Evolutionary conservation across 2,888 invertebrate genomes (phyloP).

Genomic region (Macaria liturata): DNA sequence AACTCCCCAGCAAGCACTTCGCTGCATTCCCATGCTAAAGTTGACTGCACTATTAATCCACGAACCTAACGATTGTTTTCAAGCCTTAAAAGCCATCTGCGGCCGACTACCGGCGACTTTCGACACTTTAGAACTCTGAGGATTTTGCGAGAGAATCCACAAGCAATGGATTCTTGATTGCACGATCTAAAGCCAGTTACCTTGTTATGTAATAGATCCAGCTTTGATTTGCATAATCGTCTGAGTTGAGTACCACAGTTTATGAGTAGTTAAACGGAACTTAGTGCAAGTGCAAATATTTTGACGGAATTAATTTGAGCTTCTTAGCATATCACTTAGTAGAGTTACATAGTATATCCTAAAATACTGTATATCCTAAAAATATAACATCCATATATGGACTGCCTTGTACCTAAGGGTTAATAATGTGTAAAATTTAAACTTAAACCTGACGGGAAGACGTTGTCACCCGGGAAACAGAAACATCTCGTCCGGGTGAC

Average conservation of each 20-base stretch:
- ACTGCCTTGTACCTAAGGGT: no score
- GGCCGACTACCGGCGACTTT: constrained; percentile 48
- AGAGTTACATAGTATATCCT: no score
- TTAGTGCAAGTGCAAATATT: background rate
- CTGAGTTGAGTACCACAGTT: constrained; percentile 5
- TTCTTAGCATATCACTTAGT: no score
- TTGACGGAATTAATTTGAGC: background rate
- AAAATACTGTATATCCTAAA: no score
- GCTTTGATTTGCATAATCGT: constrained; percentile 16
- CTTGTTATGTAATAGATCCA: constrained; percentile 17
- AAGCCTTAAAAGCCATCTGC: constrained; percentile 67
- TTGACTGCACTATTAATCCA: constrained; percentile 54
- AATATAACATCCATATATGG: no score
- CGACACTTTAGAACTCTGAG: constrained; percentile 48
- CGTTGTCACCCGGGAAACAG: no score
- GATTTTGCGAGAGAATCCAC: constrained; percentile 46
- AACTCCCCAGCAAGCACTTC: background rate
- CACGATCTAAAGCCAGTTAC: constrained; percentile 35
- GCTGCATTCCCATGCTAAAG: constrained; percentile 33
- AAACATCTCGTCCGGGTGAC: no score
- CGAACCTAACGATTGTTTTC: constrained; percentile 66
- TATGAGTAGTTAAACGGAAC: background rate
- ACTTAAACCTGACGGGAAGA: no score
- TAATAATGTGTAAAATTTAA: no score
- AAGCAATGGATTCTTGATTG: constrained; percentile 55